Conservation (phyloP, 2,888 invertebrate species). For the Noctua fimbriata region DNA sequence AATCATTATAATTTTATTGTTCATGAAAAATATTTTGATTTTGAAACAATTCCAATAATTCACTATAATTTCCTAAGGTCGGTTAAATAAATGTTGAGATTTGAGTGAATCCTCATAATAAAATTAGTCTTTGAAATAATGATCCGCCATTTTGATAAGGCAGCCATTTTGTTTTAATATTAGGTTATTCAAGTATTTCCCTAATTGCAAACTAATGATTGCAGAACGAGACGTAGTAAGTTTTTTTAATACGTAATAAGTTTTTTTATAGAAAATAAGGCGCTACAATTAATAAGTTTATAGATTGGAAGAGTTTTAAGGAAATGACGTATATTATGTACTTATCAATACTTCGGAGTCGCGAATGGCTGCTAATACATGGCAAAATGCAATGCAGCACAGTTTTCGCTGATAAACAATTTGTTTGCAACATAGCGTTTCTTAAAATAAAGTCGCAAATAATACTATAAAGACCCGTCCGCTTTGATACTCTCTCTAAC, state of each 20-base stretch:
- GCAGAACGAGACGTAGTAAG: conserved; percentile 15
- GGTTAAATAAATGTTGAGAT: neutral
- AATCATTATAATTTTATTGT: neutral
- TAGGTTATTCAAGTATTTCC: conserved; percentile 41
- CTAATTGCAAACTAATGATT: conserved; percentile 26
- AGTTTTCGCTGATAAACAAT: neutral
- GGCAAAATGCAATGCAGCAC: neutral
- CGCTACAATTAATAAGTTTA: conserved; percentile 5
- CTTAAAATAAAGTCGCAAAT: neutral
- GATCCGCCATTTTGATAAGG: conserved; percentile 51
- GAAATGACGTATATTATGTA: neutral
- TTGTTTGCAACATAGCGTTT: neutral
- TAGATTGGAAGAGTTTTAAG: conserved; percentile 12
- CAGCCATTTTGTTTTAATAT: conserved; percentile 61
- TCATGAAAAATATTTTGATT: neutral
- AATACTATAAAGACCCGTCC: neutral
- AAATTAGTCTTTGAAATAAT: conserved; percentile 36
- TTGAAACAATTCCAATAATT: neutral
- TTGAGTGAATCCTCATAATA: conserved; percentile 24
- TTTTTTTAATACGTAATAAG: conserved; percentile 26
- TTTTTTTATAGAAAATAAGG: conserved; percentile 16
- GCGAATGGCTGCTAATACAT: neutral
- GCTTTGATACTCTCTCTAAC: neutral
- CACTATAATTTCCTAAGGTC: neutral
- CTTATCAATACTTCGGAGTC: neutral